Evolutionary conservation across 2,888 invertebrate species (phyloP).

Genomic region (Neoscelio sp.): DNA sequence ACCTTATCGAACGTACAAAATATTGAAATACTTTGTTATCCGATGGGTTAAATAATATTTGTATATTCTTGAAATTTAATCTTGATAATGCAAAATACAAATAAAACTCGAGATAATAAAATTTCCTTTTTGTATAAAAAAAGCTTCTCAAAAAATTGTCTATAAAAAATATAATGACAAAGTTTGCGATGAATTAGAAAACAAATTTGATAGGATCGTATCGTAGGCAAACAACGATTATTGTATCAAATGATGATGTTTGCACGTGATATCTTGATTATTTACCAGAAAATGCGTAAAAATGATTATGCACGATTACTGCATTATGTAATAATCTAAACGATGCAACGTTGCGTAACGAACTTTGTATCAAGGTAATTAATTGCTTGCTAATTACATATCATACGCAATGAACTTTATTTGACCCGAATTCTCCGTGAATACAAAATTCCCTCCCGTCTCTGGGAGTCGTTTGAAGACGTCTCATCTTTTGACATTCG

Average conservation of each 20-base stretch:
- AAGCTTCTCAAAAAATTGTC: too few species aligned
- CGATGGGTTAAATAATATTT: too few species aligned
- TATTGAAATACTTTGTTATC: too few species aligned
- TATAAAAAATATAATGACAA: too few species aligned
- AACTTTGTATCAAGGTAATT: constrained; percentile 12
- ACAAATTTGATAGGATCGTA: constrained; percentile 16
- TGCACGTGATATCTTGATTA: constrained; percentile 21
- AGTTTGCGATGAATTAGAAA: too few species aligned
- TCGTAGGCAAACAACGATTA: constrained; percentile 16
- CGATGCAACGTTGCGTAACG: constrained; percentile 27
- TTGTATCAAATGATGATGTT: constrained; percentile 23
- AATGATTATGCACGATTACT: constrained; percentile 29
- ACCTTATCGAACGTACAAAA: too few species aligned
- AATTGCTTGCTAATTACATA: constrained; percentile 23
- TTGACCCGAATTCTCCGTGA: too few species aligned
- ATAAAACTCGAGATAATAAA: neutral
- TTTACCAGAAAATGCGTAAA: constrained; percentile 31
- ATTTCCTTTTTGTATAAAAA: too few species aligned
- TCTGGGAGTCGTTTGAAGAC: too few species aligned
- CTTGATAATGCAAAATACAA: too few species aligned
- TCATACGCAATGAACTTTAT: constrained; percentile 1
- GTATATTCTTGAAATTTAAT: too few species aligned
- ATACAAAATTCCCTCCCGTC: neutral
- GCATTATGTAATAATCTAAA: constrained; percentile 25
- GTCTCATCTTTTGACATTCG: neutral